phyloP scores from a whole-genome alignment of 2,888 invertebrate genomes.

The Orchesellides sinensis region DNA sequence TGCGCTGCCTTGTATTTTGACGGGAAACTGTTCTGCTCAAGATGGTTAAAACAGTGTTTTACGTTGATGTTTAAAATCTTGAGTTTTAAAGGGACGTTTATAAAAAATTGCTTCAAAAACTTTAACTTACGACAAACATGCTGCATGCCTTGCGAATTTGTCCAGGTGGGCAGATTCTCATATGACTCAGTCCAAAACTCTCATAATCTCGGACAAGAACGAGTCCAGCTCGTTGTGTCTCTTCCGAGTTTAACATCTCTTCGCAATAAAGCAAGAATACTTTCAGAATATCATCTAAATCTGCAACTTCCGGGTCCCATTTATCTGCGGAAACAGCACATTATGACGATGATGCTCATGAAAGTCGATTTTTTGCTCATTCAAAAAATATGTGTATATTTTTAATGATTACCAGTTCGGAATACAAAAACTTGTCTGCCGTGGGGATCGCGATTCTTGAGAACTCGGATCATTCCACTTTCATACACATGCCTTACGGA shows the following conservation, averaged over 20 bases:
- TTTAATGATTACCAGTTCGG: conserved; percentile 48
- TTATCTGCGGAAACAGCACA: conserved; percentile 75
- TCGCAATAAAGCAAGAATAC: conserved; percentile 76
- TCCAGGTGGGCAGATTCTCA: conserved; percentile 76
- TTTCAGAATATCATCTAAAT: conserved; percentile 76
- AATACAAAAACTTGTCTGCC: conserved; percentile 64
- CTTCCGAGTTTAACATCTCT: conserved; percentile 77
- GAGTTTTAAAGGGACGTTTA: background rate
- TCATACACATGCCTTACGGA: conserved; percentile 61
- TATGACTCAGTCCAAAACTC: conserved; percentile 77
- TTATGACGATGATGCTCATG: background rate
- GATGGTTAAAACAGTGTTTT: background rate
- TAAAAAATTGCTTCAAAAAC: conserved; percentile 7
- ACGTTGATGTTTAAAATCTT: background rate
- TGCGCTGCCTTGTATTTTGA: conserved; percentile 70
- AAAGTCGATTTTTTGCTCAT: background rate
- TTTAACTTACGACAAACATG: conserved; percentile 75
- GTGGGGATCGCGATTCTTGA: conserved; percentile 54
- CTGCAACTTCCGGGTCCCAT: conserved; percentile 77
- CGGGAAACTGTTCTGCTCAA: conserved; percentile 69
- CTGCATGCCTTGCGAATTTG: conserved; percentile 76
- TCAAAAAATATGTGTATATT: background rate
- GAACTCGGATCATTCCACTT: conserved; percentile 61
- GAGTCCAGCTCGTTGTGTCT: conserved; percentile 77
- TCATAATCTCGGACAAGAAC: conserved; percentile 78